Percentiles rank a stretch among this genome's conserved stretches.
These are phyloP conservation scores for Drosophila atripex DNA, from an alignment of 2,888 invertebrate species.

Conservation along the genomic window DNA sequence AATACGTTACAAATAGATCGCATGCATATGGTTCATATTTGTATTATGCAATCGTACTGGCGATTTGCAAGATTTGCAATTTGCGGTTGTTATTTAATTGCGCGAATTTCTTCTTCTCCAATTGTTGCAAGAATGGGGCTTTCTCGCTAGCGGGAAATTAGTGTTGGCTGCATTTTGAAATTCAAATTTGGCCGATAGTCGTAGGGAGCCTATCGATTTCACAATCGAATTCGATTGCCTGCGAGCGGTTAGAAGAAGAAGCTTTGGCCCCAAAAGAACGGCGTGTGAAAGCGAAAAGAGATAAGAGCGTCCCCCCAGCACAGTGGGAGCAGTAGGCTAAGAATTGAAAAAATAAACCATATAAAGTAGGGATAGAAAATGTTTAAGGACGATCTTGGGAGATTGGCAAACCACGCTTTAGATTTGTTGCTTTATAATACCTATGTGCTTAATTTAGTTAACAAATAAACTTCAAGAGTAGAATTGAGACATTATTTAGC, in stretches of 20 bases:
- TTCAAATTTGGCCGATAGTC: not conserved
- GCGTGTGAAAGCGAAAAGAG: slow-evolving; percentile 4
- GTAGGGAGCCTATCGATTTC: not conserved
- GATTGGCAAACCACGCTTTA: not conserved
- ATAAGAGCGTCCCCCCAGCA: slow-evolving; percentile 21
- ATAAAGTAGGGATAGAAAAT: not conserved
- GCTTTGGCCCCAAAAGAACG: slow-evolving; percentile 9
- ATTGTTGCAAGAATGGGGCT: slow-evolving; percentile 10
- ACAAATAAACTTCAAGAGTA: not conserved
- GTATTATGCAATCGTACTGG: slow-evolving; percentile 36
- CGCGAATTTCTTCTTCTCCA: slow-evolving; percentile 16
- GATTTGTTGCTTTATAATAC: not conserved
- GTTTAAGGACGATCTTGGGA: not conserved
- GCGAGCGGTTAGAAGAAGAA: slow-evolving; percentile 16
- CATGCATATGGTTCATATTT: slow-evolving; percentile 33
- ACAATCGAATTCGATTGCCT: slow-evolving; percentile 13
- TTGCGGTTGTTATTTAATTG: slow-evolving; percentile 38
- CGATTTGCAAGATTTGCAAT: slow-evolving; percentile 24
- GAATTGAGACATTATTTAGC: not conserved
- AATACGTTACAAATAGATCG: slow-evolving; percentile 43
- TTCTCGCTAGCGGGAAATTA: not conserved
- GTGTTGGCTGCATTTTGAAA: not conserved
- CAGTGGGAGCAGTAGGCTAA: slow-evolving; percentile 4
- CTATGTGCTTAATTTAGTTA: not conserved
- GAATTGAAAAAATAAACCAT: not conserved